Evolutionary conservation across 2,113 vertebrate genomes (phyloP).

Genomic region (human (Homo sapiens)): DNA sequence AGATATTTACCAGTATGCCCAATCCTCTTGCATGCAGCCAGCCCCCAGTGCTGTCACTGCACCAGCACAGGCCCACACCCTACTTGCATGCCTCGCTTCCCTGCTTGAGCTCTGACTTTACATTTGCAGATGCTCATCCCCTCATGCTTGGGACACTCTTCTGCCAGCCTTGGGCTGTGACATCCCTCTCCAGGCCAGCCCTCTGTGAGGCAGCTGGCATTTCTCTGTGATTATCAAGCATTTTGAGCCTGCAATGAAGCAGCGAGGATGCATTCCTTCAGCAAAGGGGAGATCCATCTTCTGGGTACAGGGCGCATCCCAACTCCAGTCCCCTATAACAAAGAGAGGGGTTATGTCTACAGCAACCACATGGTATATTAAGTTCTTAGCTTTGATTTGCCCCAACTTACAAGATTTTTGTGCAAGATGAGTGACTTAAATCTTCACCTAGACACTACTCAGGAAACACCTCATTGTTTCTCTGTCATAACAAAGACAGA

Average conservation of each 20-base stretch:
- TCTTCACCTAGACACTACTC: background rate
- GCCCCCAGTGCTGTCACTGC: fast-evolving
- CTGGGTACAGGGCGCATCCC: too few relatives aligned
- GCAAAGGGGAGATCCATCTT: background rate
- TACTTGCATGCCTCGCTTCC: fast-evolving
- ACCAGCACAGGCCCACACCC: too few relatives aligned
- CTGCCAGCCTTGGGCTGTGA: fast-evolving
- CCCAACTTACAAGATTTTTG: background rate
- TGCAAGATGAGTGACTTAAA: background rate
- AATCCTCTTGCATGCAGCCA: too few relatives aligned
- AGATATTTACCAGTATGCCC: background rate
- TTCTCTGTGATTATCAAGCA: background rate
- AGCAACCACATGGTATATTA: background rate
- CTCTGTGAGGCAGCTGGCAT: background rate
- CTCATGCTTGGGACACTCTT: fast-evolving
- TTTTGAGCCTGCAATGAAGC: background rate
- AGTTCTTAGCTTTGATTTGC: background rate
- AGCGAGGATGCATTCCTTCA: fast-evolving
- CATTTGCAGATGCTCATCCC: background rate
- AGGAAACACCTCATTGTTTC: background rate
- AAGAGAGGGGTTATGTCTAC: too few relatives aligned
- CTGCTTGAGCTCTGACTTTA: too few relatives aligned
- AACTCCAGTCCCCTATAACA: too few relatives aligned
- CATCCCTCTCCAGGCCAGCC: background rate
- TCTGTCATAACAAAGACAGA: background rate